Conservation (phyloP, 2,888 invertebrate species). For the Drosophila bunnanda region DNA sequence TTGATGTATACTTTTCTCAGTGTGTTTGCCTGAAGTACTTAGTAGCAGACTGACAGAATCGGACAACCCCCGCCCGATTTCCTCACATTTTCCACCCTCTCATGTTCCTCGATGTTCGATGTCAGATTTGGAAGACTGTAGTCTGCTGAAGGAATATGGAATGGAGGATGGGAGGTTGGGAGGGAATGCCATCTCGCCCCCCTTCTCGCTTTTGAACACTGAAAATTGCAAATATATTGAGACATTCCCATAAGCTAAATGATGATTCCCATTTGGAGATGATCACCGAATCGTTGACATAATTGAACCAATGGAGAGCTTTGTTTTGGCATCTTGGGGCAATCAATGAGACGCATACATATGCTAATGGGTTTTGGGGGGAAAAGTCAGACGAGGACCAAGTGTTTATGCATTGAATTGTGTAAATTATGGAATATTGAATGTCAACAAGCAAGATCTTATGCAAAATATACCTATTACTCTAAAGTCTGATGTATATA, state of each 20-base stretch:
- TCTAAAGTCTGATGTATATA: too few species aligned
- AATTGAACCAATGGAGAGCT: constrained; percentile 39
- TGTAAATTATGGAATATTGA: background rate
- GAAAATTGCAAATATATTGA: constrained; percentile 45
- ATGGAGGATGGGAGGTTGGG: background rate
- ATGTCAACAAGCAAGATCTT: background rate
- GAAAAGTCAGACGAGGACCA: background rate
- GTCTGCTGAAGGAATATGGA: constrained; percentile 5
- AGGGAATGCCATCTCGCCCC: too few species aligned
- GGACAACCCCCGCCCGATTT: constrained; percentile 15
- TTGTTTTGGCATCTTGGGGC: constrained; percentile 26
- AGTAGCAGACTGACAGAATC: constrained; percentile 33
- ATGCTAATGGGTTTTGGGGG: constrained; percentile 9
- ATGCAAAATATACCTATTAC: too few species aligned
- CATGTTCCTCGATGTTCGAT: constrained; percentile 31
- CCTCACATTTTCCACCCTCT: constrained; percentile 7
- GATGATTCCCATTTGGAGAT: constrained; percentile 35
- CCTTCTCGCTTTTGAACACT: constrained; percentile 1
- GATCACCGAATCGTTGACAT: constrained; percentile 35
- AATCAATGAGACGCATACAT: constrained; percentile 7
- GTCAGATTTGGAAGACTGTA: constrained; percentile 45
- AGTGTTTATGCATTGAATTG: background rate
- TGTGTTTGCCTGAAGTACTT: constrained; percentile 29
- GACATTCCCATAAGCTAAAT: constrained; percentile 39
- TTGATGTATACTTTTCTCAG: background rate